Percentiles rank a stretch among this genome's conserved stretches.
These are phyloP conservation scores for Ridgeia piscesae DNA, from an alignment of 1,140 invertebrate genomes.

Conservation along the genomic window DNA sequence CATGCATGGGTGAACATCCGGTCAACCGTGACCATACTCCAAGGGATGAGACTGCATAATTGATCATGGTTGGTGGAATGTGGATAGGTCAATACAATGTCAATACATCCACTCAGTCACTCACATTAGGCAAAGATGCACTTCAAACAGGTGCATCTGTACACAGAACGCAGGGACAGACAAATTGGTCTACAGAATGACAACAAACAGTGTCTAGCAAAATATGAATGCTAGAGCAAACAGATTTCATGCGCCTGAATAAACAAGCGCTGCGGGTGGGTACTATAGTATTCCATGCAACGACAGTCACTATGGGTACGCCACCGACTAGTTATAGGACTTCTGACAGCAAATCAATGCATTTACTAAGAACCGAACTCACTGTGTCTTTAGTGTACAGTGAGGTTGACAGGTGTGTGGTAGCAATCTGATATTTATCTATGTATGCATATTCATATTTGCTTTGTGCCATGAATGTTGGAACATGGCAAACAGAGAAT, in stretches of 20 bases:
- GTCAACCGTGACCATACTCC: not conserved
- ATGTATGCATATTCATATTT: not conserved
- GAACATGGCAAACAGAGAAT: not conserved
- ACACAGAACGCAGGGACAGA: not conserved
- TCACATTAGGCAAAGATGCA: not conserved
- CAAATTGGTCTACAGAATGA: not conserved
- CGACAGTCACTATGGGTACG: not conserved
- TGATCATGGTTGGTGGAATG: not conserved
- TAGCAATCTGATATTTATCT: not conserved
- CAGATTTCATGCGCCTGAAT: not conserved
- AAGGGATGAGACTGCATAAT: not conserved
- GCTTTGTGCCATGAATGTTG: not conserved
- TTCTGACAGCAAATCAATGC: not conserved
- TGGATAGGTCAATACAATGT: not conserved
- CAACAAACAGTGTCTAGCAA: not conserved
- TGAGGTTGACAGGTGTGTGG: not conserved
- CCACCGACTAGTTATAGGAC: not conserved
- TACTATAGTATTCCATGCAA: not conserved
- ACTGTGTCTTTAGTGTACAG: not conserved
- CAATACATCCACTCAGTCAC: not conserved
- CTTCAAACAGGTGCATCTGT: not conserved
- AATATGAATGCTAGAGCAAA: not conserved
- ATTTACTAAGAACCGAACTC: not conserved
- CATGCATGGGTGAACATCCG: not conserved
- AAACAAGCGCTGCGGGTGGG: not conserved